Conservation (phyloP, 2,113 vertebrate species). For the Pleuronectes platessa region DNA sequence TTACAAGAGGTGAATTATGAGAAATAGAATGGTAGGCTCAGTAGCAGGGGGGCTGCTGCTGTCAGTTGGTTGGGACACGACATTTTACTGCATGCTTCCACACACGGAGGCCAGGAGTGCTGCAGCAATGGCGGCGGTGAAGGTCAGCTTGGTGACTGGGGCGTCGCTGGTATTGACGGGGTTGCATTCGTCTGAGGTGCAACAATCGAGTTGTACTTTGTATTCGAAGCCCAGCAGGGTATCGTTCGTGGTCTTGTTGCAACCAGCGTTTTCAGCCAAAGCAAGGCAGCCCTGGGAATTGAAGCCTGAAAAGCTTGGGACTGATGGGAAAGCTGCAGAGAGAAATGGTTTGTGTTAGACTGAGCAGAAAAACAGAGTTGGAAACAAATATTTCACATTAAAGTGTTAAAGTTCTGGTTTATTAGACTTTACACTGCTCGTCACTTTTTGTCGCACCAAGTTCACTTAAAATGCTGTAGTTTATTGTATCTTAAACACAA, state of each 20-base stretch:
- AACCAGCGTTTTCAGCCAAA: rapidly evolving
- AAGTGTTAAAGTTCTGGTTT: no score
- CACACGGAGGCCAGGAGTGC: slow-evolving; percentile 56
- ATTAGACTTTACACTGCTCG: not conserved
- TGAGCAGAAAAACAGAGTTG: not conserved
- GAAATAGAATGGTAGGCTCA: not conserved
- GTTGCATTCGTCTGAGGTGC: slow-evolving; percentile 71
- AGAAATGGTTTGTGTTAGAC: slow-evolving; percentile 8
- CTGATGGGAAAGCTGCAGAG: slow-evolving; percentile 54
- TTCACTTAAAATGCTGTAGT: not conserved
- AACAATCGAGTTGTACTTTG: slow-evolving; percentile 1
- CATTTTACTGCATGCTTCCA: slow-evolving; percentile 55
- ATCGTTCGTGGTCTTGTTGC: rapidly evolving
- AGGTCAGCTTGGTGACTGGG: slow-evolving; percentile 55
- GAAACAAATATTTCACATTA: no score
- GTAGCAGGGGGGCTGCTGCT: no score
- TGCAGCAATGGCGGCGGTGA: slow-evolving; percentile 30
- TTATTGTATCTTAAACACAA: no score
- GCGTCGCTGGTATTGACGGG: slow-evolving; percentile 3
- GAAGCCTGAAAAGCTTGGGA: slow-evolving; percentile 47
- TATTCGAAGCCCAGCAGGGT: slow-evolving; percentile 8
- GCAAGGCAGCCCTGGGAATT: slow-evolving; percentile 60
- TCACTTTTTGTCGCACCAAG: not conserved
- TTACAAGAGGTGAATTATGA: not conserved
- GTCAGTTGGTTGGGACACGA: no score